Base-by-base conservation (phyloP, 1,140 invertebrate genomes). In the Drosophila bifasciata region DNA sequence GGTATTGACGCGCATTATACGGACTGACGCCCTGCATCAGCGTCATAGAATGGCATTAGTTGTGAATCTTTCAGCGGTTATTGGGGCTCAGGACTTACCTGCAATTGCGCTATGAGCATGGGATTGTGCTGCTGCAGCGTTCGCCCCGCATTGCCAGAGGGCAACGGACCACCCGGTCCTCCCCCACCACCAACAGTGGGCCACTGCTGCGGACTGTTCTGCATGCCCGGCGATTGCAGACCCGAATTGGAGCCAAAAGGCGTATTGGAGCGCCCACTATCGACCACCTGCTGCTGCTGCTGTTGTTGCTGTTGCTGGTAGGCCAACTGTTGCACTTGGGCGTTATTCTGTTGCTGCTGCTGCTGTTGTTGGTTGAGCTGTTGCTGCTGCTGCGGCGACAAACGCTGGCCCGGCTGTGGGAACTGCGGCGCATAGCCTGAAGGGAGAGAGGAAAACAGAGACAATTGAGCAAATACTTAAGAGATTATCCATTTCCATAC, bases 31-130 rank as follows among this genome's bases (percentile, higher is more conserved):
- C 88, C 89, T 90, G 53, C 46, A 60, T 32, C 51, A 17, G 39
- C 49, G 43, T 58, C 41, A 50, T 39, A 44, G 13, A 63, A 69
- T 21, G 49, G 62, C 36, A 68, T 81, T 77, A 88, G 44, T 57
- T 17, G 16, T 7, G 21, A 11, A 8, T 28, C 15, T 36, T 56
- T 4, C 32, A 5, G 21, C 16, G n/a, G 40, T 7, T 23, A 28
- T 46, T 13, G 3, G n/a, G 6, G 36, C 15, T 46, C 36, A 51
- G 17, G 46, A 81, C 71, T 75, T 92, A 95, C 95, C 79, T 95
- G 94, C 60, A 96, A 92, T 91, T 96, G 95, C 63, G 95, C 94
- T 92, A 95, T 96, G 61, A 97, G 92, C 95, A 97, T 95, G 5
- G 96, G 95, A 92, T 96, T 96, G 90, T 96, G 95, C 91, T 95